Base-by-base conservation (phyloP, 2,797 vertebrate species). In the Alcedo quadribrachys region DNA sequence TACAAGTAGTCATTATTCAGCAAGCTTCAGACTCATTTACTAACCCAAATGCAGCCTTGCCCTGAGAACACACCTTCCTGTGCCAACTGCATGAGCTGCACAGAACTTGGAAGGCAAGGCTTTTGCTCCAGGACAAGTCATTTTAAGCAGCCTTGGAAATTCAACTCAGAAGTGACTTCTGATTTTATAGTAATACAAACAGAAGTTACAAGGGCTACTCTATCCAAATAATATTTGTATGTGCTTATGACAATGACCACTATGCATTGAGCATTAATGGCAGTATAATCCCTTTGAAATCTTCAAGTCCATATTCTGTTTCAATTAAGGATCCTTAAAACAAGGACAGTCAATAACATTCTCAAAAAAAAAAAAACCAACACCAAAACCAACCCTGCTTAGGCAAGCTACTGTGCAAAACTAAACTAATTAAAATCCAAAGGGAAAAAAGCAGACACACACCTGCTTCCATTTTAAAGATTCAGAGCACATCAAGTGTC, bases 371-470 rank as follows among this genome's bases (percentile, higher is more conserved):
- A 57, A 46, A 63, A 48, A 25, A 21, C 5, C 50, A 43, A 13
- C 13, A 43, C 11, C 46, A 30, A 53, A 53, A 14, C 37, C 37
- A 37, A 15, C 18, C 19, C 30, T 54, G 15, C 42, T 53, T 50
- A 63, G 35, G 57, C 25, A 79, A 90, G 30, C 14, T 80, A 46
- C 22, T 42, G 65, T 3, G 11, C 16, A 87, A 30, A 78, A 75
- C 32, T 33, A 60, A 87, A 77, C 17, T 32, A 57, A 57, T 18
- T 65, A 79, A 67, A 80, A 46, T 14, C 22, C 57, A 16, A 77
- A 67, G 4, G 28, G 3, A 58, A 4, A 0, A 1, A 4, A 0
- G 0, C 4, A 25, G 28, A 32, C 20, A 21, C 6, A 53, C 50
- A 19, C 6, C 13, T 19, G 18, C 45, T 83, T 21, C 19, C 28